Evolutionary conservation across 2,888 invertebrate genomes (phyloP), one percentile per base, ranked within the genome.

Genomic region (Phrixothrix hirtus): DNA sequence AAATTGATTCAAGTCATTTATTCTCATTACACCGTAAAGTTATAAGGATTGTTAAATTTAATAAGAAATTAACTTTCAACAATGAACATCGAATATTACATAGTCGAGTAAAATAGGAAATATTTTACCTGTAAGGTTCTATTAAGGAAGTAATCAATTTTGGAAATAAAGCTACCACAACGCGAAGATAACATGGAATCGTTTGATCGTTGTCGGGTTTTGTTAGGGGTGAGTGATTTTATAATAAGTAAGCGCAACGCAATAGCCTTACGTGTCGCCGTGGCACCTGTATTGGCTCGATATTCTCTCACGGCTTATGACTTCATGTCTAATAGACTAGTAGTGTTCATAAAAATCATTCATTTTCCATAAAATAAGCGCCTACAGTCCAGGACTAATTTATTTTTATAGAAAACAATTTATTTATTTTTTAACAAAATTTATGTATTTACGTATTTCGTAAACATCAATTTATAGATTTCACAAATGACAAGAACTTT

Each of bases 231-330:
- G 60, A 57, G 55, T 55, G 57, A 57, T 61, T 61, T 61, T 61
- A 61, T 61, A 61, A 61, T 61, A 55, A 57, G 56, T 57, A 57
- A 57, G 57, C 57, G 60, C 58, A 59, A 61, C 57, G 58, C 58
- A 58, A 59, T 59, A 60, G 56, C 53, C 58, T 61, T 59, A 61
- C 60, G 72, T 70, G 72, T 69, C 70, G 65, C 66, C 59, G 41
- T 52, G 48, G 59, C 73, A 74, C 68, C 72, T 74, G 73, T 55
- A 63, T 50, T 55, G 58, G 71, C 63, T 74, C 73, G 71, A 74
- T 74, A 74, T 63, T 59, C 55, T 74, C 73, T 65, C 73, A 74
- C 72, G 72, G 64, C 66, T 72, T 71, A 72, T 68, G 70, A 71
- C 70, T 70, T 68, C 58, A 57, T 59, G 59, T 59, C 56, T 59